Base-by-base conservation (phyloP, 2,113 vertebrate species). In the Leucoraja erinaceus region DNA sequence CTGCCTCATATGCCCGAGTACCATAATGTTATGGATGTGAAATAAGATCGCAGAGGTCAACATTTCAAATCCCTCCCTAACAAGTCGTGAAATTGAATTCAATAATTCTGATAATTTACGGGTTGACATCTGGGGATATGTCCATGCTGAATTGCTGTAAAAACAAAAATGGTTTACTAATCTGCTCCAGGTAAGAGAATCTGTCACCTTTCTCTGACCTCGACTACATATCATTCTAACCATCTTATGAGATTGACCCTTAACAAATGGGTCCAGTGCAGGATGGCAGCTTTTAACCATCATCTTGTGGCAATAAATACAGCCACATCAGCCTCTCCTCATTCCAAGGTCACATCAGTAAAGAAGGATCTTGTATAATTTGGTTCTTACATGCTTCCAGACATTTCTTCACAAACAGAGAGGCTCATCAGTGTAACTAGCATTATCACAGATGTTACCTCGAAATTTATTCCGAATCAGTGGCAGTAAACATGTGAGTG, bases 51-150 rank as follows among this genome's bases (percentile, higher is more conserved):
- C 79, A 63, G 28, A 63, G 83, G 83, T 63, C 61, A 61, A 63
- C 25, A 86, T n/a, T 88, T 31, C 14, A 88, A 88, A 88, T 66
- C 83, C 61, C n/a, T 66, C 28, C 12, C n/a, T 66, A 14, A n/a
- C 59, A 66, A 63, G n/a, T 63, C 63, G 11, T 66, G 83, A 88
- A 88, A 88, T 88, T 31, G 14, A 63, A 31, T 63, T 66, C 79
- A 63, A 63, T 88, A 33, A 88, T 63, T 88, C 59, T 66, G 59
- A 86, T 88, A 63, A 88, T 88, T n/a, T 66, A 66, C n/a, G 59
- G 59, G 16, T 3, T 18, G 61, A 61, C 12, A 63, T 66, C 25
- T 16, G 6, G 59, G 28, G 83, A 18, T 63, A 31, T 31, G 83
- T 63, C 59, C 11, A 63, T 86, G 11, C 5, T 63, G 28, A 61